Conservation (phyloP, 2,888 invertebrate genomes). For the Tiliacea citrago region DNA sequence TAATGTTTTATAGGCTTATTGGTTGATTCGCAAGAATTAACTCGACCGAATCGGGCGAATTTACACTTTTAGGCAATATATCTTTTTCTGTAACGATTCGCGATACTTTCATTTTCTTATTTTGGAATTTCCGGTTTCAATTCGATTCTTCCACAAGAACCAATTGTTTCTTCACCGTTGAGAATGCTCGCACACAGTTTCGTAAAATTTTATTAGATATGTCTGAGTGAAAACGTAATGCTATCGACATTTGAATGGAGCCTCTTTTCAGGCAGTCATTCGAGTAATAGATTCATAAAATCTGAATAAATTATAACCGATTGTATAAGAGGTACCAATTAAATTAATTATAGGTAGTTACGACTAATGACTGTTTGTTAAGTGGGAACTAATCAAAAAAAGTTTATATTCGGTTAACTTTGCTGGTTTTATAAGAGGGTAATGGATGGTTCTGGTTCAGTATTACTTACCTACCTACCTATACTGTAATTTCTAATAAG, state of each 20-base stretch:
- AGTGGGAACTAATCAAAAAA: conserved; percentile 2
- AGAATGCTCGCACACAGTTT: conserved; percentile 34
- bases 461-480: neutral
- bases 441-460: neutral
- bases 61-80: too few species aligned
- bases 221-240: conserved; percentile 35
- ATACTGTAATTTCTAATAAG: conserved; percentile 1
- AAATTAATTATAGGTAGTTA: conserved; percentile 19
- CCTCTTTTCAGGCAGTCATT: conserved; percentile 9
- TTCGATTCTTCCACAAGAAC: conserved; percentile 20
- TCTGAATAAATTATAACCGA: conserved; percentile 6
- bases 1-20: too few species aligned
- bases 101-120: conserved; percentile 26
- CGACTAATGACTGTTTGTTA: conserved; percentile 8
- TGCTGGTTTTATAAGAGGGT: neutral
- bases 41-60: too few species aligned
- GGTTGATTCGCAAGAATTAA: too few species aligned
- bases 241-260: conserved; percentile 19
- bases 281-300: conserved; percentile 13
- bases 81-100: too few species aligned
- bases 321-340: conserved; percentile 22
- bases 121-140: conserved; percentile 20
- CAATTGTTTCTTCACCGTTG: conserved; percentile 42
- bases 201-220: conserved; percentile 42
- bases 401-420: conserved; percentile 1